Conservation (phyloP, 2,113 vertebrate species). For the Dasyornis broadbenti region DNA sequence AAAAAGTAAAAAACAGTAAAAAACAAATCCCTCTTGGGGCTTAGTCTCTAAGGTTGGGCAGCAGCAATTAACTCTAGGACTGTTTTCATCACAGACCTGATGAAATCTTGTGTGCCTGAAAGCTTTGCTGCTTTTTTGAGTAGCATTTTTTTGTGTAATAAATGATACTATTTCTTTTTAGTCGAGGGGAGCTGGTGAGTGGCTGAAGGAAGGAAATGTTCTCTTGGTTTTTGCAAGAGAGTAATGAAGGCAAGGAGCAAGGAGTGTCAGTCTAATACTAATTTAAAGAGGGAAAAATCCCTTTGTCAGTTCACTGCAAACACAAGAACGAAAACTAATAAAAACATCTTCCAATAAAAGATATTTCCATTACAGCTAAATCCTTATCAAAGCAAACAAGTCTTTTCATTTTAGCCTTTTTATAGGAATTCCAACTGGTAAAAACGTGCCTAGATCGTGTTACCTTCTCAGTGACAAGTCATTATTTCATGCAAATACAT, state of each 20-base stretch:
- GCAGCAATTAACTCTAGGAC: neutral
- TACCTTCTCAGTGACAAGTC: slow-evolving; percentile 1
- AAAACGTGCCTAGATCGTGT: neutral
- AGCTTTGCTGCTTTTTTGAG: neutral
- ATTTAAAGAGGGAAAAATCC: neutral
- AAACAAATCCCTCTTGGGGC: neutral
- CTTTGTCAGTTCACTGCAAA: slow-evolving; percentile 14
- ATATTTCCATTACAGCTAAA: slow-evolving; percentile 36
- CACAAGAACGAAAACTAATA: slow-evolving; percentile 33
- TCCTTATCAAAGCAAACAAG: slow-evolving; percentile 51
- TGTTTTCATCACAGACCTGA: neutral
- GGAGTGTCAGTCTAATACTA: neutral
- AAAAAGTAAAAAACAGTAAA: neutral
- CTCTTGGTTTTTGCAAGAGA: neutral
- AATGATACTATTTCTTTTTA: neutral
- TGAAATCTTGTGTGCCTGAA: neutral
- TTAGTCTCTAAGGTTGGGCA: neutral
- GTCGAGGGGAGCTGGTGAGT: neutral
- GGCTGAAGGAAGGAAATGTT: neutral
- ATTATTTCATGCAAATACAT: slow-evolving; percentile 11
- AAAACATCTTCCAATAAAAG: slow-evolving; percentile 33
- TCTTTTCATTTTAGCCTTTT: slow-evolving; percentile 17
- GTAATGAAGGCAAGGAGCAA: neutral
- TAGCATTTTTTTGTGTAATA: neutral
- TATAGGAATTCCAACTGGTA: neutral